Evolutionary conservation across 2,113 vertebrate genomes (phyloP), one percentile per base, ranked within the genome.

Genomic region (Saimiri boliviensis): DNA sequence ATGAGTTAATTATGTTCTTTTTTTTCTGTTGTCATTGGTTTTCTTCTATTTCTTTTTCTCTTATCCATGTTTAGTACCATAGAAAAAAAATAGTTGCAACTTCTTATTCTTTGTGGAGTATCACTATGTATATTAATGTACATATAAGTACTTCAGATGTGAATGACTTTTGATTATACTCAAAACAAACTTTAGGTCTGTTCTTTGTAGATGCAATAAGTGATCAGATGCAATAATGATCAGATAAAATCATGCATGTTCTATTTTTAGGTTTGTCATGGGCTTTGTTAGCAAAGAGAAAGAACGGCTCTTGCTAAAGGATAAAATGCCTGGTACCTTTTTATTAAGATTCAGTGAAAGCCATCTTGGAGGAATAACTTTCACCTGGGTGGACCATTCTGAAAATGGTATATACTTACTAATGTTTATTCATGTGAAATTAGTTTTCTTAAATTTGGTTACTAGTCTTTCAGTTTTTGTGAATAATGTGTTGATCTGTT

Each of bases 221-320:
- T 27, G 0, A 27, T 52, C 49, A 63, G 49, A 70, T 94, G 8
- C 56, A 68, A 6, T 49, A 70, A 47, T 88, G 70, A 19, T 6
- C 2, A 3, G 32, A 2, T 54, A 54, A 95, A 91, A 86, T 23
- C 56, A 1, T 88, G 21, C 76, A 7, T 66, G 2, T 82, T 27
- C 66, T 98, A 5, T 92, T 88, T 97, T 97, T 97, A 99, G 99
- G 97, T 99, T 99, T 35, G 91, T 99, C 93, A 99, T 99, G 99
- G 99, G 99, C 84, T 99, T 99, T 97, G 99, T 99, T 89, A 99
- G 99, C 97, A 99, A 99, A 98, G 99, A 99, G 98, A 99, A 98
- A 97, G 99, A 99, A 96, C 99, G 99, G 0, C 97, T 98, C 83
- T 98, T 99, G 98, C 98, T 99, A 77, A 99, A 99, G 98, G 99